Percentiles rank a stretch among this genome's conserved stretches.
Conservation (phyloP, 2,888 invertebrate species). For the Anagyrus pseudococci region DNA sequence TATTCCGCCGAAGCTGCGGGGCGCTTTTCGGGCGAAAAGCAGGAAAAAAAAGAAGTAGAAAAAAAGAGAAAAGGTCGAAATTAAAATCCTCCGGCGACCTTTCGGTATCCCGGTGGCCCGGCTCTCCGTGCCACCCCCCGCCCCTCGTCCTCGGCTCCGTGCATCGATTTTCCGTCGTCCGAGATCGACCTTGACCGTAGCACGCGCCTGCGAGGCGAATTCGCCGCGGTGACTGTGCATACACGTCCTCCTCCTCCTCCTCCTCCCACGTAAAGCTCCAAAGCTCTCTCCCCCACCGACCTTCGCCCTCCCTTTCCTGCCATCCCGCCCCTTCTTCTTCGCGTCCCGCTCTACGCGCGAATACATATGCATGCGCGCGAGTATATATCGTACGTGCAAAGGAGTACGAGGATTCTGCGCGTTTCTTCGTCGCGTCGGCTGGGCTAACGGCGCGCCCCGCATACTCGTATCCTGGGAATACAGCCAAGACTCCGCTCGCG, state of each 20-base stretch:
- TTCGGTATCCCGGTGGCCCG: conserved; percentile 8
- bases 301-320: background rate
- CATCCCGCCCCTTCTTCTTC: background rate
- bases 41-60: too few species aligned
- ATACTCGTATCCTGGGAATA: too few species aligned
- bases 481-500: too few species aligned
- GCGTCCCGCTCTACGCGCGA: background rate
- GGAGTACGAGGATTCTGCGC: conserved; percentile 9
- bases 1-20: too few species aligned
- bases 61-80: conserved; percentile 12
- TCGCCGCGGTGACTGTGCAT: conserved; percentile 23
- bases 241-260: background rate
- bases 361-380: background rate
- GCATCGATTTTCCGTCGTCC: conserved; percentile 35
- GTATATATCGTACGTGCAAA: background rate
- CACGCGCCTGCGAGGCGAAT: conserved; percentile 23
- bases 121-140: background rate
- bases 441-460: too few species aligned
- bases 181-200: conserved; percentile 37
- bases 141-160: too few species aligned
- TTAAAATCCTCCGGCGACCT: conserved; percentile 16
- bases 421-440: too few species aligned
- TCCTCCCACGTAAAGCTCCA: too few species aligned
- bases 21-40: too few species aligned
- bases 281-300: too few species aligned